Evolutionary conservation across 2,888 invertebrate genomes (phyloP), one percentile per base, ranked within the genome.

Genomic region (Hoplodrina ambigua): DNA sequence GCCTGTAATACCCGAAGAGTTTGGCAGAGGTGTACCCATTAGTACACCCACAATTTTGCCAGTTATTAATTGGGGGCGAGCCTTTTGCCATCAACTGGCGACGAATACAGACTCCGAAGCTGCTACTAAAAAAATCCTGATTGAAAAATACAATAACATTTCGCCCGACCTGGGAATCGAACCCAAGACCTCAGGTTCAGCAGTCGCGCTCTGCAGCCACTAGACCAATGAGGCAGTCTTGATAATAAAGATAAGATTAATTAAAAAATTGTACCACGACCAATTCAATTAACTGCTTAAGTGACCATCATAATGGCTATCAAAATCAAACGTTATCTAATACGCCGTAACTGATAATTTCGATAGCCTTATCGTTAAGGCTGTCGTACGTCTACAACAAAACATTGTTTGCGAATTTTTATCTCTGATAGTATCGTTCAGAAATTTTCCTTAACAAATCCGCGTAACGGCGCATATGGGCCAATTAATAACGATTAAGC

Each of bases 331-430:
- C 52, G 57, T 57, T 76, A 76, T 76, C 66, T 67, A 53, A 70
- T 54, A 60, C 55, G 19, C n/a, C 11, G 41, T 49, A 64, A 49
- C 55, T 54, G 64, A 68, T 82, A 61, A 44, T 19, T 41, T 46
- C 1, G 80, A 79, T 66, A 75, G n/a, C 13, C 19, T 19, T 46
- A 58, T 57, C 17, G 77, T 81, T 84, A 83, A 72, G 82, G 81
- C 85, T 86, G 82, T 74, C 84, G 87, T 85, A 83, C 46, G 85
- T 86, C 85, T 88, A 81, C 66, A 78, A 72, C 17, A 49, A 69
- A 69, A 69, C 33, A 67, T 57, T 72, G 59, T 70, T 75, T 72
- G 78, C 78, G 30, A 77, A 56, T 76, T 74, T 72, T 79, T 59
- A 78, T 83, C 81, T 72, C 55, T n/a, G 75, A 70, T 72, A 58